Conservation (phyloP, 2,113 vertebrate species). For the Nibea coibor region DNA sequence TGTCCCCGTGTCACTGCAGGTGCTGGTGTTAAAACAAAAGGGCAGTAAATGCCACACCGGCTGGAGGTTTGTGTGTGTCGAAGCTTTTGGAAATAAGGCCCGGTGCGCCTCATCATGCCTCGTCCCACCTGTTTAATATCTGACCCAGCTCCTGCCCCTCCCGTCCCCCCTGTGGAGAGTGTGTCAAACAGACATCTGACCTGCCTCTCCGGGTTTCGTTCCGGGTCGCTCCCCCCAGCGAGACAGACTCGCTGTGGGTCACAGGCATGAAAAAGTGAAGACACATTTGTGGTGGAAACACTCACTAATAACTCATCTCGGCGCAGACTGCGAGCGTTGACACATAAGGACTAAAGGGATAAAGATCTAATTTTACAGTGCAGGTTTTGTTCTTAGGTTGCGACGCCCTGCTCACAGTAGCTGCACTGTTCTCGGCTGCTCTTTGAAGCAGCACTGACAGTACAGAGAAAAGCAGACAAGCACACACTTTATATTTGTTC, state of each 20-base stretch:
- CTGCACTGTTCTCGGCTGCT: neutral
- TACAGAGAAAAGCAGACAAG: neutral
- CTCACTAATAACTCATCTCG: slow-evolving; percentile 14
- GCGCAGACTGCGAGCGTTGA: slow-evolving; percentile 33
- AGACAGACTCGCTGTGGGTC: slow-evolving; percentile 33
- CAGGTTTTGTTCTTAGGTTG: slow-evolving; percentile 18
- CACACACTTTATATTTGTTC: neutral
- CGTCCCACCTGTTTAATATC: slow-evolving; percentile 46
- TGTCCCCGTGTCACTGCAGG: slow-evolving; percentile 1
- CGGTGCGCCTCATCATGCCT: slow-evolving; percentile 13
- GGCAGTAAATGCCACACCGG: neutral
- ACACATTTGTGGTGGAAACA: slow-evolving; percentile 51
- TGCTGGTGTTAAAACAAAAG: slow-evolving; percentile 2
- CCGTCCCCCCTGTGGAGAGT: slow-evolving; percentile 21
- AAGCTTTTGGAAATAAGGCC: slow-evolving; percentile 42
- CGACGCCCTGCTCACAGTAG: neutral
- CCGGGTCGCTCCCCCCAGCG: slow-evolving; percentile 50
- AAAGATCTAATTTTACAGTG: slow-evolving; percentile 31
- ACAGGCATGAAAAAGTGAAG: slow-evolving; percentile 39
- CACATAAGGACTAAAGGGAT: slow-evolving; percentile 51
- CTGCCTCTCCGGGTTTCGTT: slow-evolving; percentile 52
- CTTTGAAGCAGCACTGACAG: neutral
- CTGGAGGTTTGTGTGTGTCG: neutral
- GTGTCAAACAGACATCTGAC: slow-evolving; percentile 69
- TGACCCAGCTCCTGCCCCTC: slow-evolving; percentile 19